phyloP scores from a whole-genome alignment of 2,888 invertebrate species.

The Platycheirus albimanus region DNA sequence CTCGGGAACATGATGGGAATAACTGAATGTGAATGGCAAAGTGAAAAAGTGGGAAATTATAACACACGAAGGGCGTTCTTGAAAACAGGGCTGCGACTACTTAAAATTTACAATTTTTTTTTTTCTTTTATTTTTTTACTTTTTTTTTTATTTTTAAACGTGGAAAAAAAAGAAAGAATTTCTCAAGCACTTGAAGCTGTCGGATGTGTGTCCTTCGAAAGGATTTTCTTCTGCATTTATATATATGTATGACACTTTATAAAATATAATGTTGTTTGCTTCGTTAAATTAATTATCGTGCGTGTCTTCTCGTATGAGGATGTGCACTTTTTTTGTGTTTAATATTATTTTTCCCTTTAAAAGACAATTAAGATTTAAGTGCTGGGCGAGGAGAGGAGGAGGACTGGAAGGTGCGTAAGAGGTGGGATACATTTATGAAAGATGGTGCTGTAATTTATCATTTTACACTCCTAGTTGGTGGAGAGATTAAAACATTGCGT shows the following conservation, averaged over 20 bases:
- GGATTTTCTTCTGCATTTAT: neutral
- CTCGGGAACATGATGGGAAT: slow-evolving; percentile 5
- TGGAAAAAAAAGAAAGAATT: slow-evolving; percentile 53
- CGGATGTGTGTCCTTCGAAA: slow-evolving; percentile 53
- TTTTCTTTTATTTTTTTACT: neutral
- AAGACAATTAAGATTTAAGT: slow-evolving; percentile 31
- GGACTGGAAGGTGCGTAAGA: too few species aligned
- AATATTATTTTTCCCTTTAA: neutral
- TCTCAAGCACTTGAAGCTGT: slow-evolving; percentile 43
- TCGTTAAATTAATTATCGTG: slow-evolving; percentile 47
- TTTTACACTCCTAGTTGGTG: neutral
- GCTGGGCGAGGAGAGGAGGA: neutral
- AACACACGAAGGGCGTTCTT: slow-evolving; percentile 48
- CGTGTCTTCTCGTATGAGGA: slow-evolving; percentile 1
- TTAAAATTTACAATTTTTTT: slow-evolving; percentile 49
- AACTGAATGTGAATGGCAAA: slow-evolving; percentile 13
- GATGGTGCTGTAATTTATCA: slow-evolving; percentile 14
- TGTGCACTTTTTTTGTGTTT: neutral
- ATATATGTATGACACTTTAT: slow-evolving; percentile 23
- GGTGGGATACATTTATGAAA: slow-evolving; percentile 10
- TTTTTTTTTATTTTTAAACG: slow-evolving; percentile 2
- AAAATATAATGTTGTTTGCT: slow-evolving; percentile 28
- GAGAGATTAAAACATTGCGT: too few species aligned
- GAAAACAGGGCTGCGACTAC: slow-evolving; percentile 50
- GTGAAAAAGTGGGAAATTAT: slow-evolving; percentile 61